Conservation (phyloP, 2,888 invertebrate genomes). For the Agrilus mali region DNA sequence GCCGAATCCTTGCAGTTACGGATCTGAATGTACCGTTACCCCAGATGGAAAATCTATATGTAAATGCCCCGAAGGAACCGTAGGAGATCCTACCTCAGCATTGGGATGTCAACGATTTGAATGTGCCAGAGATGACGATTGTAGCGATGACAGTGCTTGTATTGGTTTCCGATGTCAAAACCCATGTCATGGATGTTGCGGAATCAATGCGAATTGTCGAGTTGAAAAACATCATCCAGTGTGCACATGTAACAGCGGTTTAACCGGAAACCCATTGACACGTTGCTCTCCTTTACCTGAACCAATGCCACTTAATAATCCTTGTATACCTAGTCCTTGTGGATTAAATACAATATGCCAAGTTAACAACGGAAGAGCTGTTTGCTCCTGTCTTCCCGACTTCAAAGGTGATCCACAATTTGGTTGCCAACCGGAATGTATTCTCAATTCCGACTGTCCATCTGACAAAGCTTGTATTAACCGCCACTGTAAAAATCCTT, state of each 20-base stretch:
- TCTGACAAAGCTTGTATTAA: slow-evolving; percentile 62
- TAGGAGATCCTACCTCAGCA: slow-evolving; percentile 61
- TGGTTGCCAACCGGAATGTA: slow-evolving; percentile 68
- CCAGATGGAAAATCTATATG: slow-evolving; percentile 60
- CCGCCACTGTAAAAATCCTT: slow-evolving; percentile 62
- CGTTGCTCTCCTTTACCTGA: slow-evolving; percentile 51
- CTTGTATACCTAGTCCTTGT: slow-evolving; percentile 64
- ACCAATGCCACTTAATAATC: slow-evolving; percentile 43
- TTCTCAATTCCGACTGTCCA: slow-evolving; percentile 71
- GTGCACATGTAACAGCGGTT: slow-evolving; percentile 59
- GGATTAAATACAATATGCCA: slow-evolving; percentile 70
- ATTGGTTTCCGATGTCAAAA: slow-evolving; percentile 69
- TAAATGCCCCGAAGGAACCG: slow-evolving; percentile 59
- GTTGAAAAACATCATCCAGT: slow-evolving; percentile 70
- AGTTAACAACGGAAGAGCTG: slow-evolving; percentile 52
- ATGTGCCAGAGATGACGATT: slow-evolving; percentile 70
- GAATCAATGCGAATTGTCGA: slow-evolving; percentile 57
- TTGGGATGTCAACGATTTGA: slow-evolving; percentile 67
- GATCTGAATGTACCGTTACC: slow-evolving; percentile 57
- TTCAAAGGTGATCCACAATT: slow-evolving; percentile 67
- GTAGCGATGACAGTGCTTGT: slow-evolving; percentile 58
- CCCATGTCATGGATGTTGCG: slow-evolving; percentile 74
- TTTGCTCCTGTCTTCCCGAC: slow-evolving; percentile 64
- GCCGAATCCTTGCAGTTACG: slow-evolving; percentile 71
- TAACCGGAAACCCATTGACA: slow-evolving; percentile 65